phyloP scores from a whole-genome alignment of 2,113 vertebrate genomes.

The Rousettus leschenaultii region DNA sequence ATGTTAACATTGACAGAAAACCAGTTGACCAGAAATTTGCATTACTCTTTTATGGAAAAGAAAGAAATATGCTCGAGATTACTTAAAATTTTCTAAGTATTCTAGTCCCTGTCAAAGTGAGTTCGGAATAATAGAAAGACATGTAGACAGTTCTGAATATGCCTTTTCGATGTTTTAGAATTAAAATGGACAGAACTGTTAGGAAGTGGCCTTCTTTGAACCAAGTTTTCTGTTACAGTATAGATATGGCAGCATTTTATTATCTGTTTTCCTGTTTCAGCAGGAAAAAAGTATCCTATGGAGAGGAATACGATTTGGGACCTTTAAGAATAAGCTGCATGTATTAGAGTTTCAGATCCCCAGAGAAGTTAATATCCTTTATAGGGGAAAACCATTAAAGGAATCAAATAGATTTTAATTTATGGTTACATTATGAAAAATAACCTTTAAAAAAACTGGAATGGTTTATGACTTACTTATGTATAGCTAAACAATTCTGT shows the following conservation, averaged over 20 bases:
- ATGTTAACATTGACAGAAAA: not conserved
- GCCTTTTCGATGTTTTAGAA: conserved; percentile 48
- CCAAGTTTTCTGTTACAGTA: not conserved
- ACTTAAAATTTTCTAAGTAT: conserved; percentile 73
- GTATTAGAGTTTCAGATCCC: not conserved
- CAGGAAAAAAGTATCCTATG: conserved; percentile 5
- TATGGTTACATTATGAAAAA: not conserved
- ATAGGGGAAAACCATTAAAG: not conserved
- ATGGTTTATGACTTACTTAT: not conserved
- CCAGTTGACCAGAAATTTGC: conserved; percentile 40
- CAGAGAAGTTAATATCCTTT: not conserved
- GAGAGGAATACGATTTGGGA: conserved; percentile 45
- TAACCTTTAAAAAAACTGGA: not conserved
- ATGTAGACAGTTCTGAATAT: conserved; percentile 40
- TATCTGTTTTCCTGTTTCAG: conserved; percentile 55
- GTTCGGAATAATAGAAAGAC: conserved; percentile 61
- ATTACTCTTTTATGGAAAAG: conserved; percentile 23
- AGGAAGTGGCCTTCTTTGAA: conserved; percentile 54
- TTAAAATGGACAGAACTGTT: conserved; percentile 60
- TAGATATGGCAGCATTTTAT: conserved; percentile 50
- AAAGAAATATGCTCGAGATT: conserved; percentile 34
- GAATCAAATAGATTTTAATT: conserved; percentile 1
- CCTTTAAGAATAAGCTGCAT: conserved; percentile 38
- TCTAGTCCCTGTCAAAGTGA: conserved; percentile 75
- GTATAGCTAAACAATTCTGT: not conserved